A percentile compares a stretch with the other conserved stretches of the same genome.
Conservation (phyloP, 2,113 vertebrate genomes). For the Atrichornis clamosus region DNA sequence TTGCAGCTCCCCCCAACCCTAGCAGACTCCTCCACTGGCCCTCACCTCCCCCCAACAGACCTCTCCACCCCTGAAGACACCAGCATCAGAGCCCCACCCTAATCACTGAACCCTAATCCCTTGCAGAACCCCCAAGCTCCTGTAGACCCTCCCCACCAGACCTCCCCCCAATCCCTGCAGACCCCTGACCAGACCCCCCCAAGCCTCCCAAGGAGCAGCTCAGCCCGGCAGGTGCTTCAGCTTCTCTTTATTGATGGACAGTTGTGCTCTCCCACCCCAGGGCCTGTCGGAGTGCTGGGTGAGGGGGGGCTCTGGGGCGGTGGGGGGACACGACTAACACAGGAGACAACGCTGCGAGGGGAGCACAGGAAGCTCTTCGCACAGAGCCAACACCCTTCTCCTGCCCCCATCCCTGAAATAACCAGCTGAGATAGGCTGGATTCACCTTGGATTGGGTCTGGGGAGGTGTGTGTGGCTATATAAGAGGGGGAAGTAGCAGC, state of each 20-base stretch:
- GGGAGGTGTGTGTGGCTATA: background rate
- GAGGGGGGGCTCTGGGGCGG: background rate
- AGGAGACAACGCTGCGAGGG: background rate
- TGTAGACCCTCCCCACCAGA: too few relatives aligned
- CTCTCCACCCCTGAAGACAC: too few relatives aligned
- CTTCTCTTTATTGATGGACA: constrained; percentile 63
- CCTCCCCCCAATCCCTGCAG: background rate
- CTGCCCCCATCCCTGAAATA: background rate
- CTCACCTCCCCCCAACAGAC: background rate
- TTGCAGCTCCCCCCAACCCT: fast-evolving
- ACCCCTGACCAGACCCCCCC: too few relatives aligned
- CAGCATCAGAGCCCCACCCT: fast-evolving
- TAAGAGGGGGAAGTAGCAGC: background rate
- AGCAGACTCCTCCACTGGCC: too few relatives aligned
- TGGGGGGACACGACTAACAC: background rate
- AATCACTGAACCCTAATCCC: too few relatives aligned
- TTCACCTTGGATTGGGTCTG: background rate
- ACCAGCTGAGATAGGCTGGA: background rate
- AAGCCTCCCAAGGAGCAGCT: background rate
- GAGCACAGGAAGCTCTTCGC: background rate
- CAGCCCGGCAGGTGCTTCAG: constrained; percentile 35
- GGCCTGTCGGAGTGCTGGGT: background rate
- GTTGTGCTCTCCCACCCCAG: constrained; percentile 13
- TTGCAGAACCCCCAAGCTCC: background rate
- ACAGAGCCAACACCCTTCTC: background rate